Base-by-base conservation (phyloP, 2,888 invertebrate genomes). In the Eupeodes latifasciatus region DNA sequence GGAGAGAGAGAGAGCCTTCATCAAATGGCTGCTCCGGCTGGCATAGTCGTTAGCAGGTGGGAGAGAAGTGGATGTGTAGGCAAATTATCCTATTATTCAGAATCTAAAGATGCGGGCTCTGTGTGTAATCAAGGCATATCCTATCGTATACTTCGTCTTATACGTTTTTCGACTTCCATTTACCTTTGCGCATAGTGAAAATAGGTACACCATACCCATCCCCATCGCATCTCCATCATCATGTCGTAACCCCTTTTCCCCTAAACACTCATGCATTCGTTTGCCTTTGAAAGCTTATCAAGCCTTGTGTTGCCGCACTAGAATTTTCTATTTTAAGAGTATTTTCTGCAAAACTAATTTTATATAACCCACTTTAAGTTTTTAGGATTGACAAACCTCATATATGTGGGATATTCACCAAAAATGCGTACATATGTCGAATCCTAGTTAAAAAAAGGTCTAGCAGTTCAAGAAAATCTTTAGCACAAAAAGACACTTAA, bases 61-160 rank as follows among this genome's bases (percentile, higher is more conserved):
- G 40, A 53, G 61, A 61, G 61, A 59, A 47, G 47, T 72, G 59
- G 47, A 72, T 72, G 59, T 40, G 77, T 78, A 81, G 81, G 84
- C 80, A 85, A 85, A 78, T 85, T 81, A 85, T 85, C 76, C 85
- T 75, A 80, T 88, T 84, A 77, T 81, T 88, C 85, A 78, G 81
- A 85, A 85, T 75, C 85, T 78, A 69, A 85, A 85, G 81, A 88
- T 88, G 78, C 85, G 85, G 85, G 88, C 77, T 78, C 74, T 78
- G 78, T 85, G 78, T 85, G 81, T 88, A 88, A 88, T 88, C 88
- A 88, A 81, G 81, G 76, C 84, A 72, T 47, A 76, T 80, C 80
- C 66, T 66, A 47, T 9, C 5, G 40, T 79, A 71, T 64, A 74
- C 11, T 84, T 84, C 47, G 62, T 40, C 40, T 40, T 40, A 40